Evolutionary conservation across 2,113 vertebrate species (phyloP), one percentile per base, ranked within the genome.

Genomic region (Bettongia penicillata): DNA sequence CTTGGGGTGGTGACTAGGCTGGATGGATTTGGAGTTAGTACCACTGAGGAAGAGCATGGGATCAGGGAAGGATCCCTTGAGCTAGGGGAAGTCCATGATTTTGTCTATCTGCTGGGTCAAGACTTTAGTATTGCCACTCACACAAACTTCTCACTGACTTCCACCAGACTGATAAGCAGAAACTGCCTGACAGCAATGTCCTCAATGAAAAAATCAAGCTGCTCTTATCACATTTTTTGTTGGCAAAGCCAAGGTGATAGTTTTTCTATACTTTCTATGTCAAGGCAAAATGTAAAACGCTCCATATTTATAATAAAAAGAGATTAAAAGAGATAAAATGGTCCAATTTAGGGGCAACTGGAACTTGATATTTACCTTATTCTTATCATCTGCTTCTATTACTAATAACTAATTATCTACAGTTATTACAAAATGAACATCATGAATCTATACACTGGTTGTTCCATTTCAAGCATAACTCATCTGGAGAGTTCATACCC

Each of bases 1-100:
- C 25, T 55, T 55, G 53, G 53, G 25, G 1, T 55, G 25, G 8
- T 55, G 24, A 55, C 53, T 26, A 55, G 24, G 53, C 99, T 98
- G 99, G 97, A 99, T 99, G 11, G 99, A 99, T 12, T 98, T 97
- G 0, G 99, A 99, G n/a, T 99, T 99, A 28, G 99, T 99, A 90
- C 99, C 99, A n/a, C 98, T 99, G 91, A 99, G 95, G 94, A 99
- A 99, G 95, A 99, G 99, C 0, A 99, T 97, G 5, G 99, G 99
- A 14, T 99, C 99, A 0, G 98, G 95, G 91, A 99, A 99, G 0
- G 98, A 94, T 0, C 96, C 97, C 91, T 98, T 96, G 95, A 98
- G 99, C 11, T 61, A 16, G 0, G 99, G 99, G 96, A 99, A 99
- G 96, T 98, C 98, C 98, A 99, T 96, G 89, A 99, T 97, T 93